Evolutionary conservation across 1,140 invertebrate species (phyloP), one percentile per base, ranked within the genome.

Genomic region (Drosophila azteca): DNA sequence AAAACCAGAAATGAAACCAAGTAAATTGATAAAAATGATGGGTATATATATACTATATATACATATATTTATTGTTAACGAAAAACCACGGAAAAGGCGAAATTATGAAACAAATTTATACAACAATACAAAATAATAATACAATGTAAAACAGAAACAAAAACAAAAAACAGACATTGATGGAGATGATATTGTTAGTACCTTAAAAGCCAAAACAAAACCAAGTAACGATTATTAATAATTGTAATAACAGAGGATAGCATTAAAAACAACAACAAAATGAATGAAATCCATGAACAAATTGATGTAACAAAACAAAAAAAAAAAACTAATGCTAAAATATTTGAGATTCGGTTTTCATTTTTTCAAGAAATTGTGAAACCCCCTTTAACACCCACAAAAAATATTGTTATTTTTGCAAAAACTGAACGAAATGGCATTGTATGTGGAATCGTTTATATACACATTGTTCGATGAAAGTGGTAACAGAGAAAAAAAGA

Each of bases 101-200:
- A 73, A 75, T 87, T 76, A 87, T 82, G 70, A 83, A 82, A 88
- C 75, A 88, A 88, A 88, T 88, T 88, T 88, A 83, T 88, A 88
- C 70, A 74, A 69, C 31, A 57, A 26, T 26, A 26, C 24, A 13
- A 20, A 69, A 57, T 57, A 69, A 69, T 69, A 58, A 48, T 24
- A 54, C 22, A 41, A 50, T 11, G 9, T 3, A 3, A 39, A 53
- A 39, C 29, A 62, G 63, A 73, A 70, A 53, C 26, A 50, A 46
- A 67, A 55, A 73, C 49, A 48, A 46, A 52, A 11, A 68, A 79
- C 76, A 80, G 76, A 79, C 59, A 84, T 77, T 79, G 67, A 83
- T 46, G 83, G 81, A 85, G 84, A 88, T 88, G 84, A 88, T 88
- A 88, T 88, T 88, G 84, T 88, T 88, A 88, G 84, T 90, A 90